Evolutionary conservation across 2,113 vertebrate species (phyloP), one percentile per base, ranked within the genome.

Genomic region (Phocoena phocoena): DNA sequence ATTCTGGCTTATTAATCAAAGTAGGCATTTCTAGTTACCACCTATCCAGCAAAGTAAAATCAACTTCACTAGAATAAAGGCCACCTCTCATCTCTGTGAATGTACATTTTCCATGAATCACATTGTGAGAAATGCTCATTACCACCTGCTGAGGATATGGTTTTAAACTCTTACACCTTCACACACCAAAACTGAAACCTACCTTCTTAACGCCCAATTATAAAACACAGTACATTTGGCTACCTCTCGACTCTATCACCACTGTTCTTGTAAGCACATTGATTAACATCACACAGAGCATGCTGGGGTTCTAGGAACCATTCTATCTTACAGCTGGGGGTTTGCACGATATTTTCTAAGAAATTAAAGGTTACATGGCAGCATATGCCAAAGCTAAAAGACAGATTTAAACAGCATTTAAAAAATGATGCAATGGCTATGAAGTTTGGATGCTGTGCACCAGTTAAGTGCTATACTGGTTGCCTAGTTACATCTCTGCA

Each of bases 401-500:
- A 2, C 0, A 63, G 79, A 76, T 86, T 97, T 90, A 97, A 97
- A 82, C 82, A 79, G 62, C 76, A 76, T 96, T 96, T 94, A 6
- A 0, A 70, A 70, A 90, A 90, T 76, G 84, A 90, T 77, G 85
- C 55, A 92, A 94, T 14, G 38, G 84, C 84, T 84, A 83, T 0
- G 25, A 81, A 90, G 47, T 94, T 90, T 95, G 88, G 60, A 68
- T 93, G 76, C 81, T 86, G 12, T 55, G 53, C 41, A 65, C 47
- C 9, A 44, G 94, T 81, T 90, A 95, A 84, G 44, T 93, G 70
- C 81, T 88, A 23, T 77, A 53, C 55, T 96, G 71, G 94, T 96
- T 98, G 97, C 97, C 93, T 82, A 94, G 95, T 88, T 96, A 98
- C 94, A 47, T 95, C 81, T 93, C 93, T 93, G 85, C 26, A 62